phyloP scores from a whole-genome alignment of 2,888 invertebrate genomes.

The Drymonia ruficornis region DNA sequence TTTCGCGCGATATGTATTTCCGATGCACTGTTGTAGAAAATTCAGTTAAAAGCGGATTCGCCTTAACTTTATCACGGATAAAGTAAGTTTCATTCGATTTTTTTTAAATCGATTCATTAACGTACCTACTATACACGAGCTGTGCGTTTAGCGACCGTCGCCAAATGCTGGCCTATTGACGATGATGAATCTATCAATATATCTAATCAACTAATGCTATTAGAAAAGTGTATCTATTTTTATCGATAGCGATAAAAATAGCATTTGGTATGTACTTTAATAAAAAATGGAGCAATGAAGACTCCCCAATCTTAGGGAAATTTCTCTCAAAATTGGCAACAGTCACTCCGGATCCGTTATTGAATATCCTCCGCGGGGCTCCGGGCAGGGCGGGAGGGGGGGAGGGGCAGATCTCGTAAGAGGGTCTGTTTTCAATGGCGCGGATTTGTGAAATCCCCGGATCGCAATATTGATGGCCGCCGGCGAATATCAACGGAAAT shows the following conservation, averaged over 20 bases:
- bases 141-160: too few species aligned
- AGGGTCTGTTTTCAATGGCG: constrained; percentile 47
- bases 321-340: constrained; percentile 8
- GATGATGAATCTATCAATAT: too few species aligned
- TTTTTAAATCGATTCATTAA: too few species aligned
- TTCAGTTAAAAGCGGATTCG: too few species aligned
- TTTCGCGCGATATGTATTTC: constrained; percentile 19
- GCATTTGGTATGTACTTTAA: too few species aligned
- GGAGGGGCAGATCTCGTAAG: constrained; percentile 14
- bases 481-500: constrained; percentile 28
- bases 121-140: too few species aligned
- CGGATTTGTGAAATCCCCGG: constrained; percentile 49
- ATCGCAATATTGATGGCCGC: constrained; percentile 45
- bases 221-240: too few species aligned
- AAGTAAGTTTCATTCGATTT: too few species aligned
- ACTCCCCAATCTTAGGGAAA: constrained; percentile 1
- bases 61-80: too few species aligned
- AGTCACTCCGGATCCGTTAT: constrained; percentile 7
- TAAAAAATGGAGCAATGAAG: not conserved
- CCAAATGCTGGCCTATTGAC: too few species aligned
- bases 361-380: constrained; percentile 6
- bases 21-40: constrained; percentile 13
- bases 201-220: too few species aligned
- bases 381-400: constrained; percentile 13
- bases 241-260: too few species aligned